phyloP scores from a whole-genome alignment of 2,797 vertebrate genomes.

The Gymnoscopelus microlampas region DNA sequence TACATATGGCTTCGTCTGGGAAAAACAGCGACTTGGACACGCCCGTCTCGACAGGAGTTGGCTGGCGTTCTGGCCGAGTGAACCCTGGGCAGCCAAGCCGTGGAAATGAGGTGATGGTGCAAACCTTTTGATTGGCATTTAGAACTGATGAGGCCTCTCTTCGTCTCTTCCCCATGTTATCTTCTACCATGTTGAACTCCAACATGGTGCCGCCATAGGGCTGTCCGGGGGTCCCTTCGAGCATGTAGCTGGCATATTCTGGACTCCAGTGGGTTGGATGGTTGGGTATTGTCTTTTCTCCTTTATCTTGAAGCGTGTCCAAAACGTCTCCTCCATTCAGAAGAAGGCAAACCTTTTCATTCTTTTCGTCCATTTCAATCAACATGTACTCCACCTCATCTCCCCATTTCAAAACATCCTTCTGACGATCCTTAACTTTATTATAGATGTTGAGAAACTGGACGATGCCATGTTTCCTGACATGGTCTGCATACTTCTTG shows the following conservation, averaged over 20 bases:
- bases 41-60: constrained; percentile 90
- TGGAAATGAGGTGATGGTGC: constrained; percentile 95
- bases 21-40: constrained; percentile 97
- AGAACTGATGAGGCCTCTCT: constrained; percentile 91
- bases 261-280: constrained; percentile 98
- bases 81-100: constrained; percentile 96
- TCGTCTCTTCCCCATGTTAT: constrained; percentile 95
- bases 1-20: constrained; percentile 95
- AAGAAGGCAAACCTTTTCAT: constrained; percentile 88
- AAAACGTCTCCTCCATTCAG: constrained; percentile 88
- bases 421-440: constrained; percentile 94
- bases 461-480: constrained; percentile 92
- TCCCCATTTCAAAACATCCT: constrained; percentile 96
- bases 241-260: constrained; percentile 98
- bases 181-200: constrained; percentile 97
- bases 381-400: constrained; percentile 99
- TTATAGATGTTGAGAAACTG: constrained; percentile 98
- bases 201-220: constrained; percentile 98
- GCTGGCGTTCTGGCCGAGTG: constrained; percentile 87
- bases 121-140: constrained; percentile 86
- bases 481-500: constrained; percentile 91
- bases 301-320: constrained; percentile 92
- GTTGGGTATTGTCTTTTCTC: constrained; percentile 94
- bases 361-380: constrained; percentile 90
- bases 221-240: constrained; percentile 96